Evolutionary conservation across 2,888 invertebrate genomes (phyloP).

Genomic region (Prostheceraeus crozeri): DNA sequence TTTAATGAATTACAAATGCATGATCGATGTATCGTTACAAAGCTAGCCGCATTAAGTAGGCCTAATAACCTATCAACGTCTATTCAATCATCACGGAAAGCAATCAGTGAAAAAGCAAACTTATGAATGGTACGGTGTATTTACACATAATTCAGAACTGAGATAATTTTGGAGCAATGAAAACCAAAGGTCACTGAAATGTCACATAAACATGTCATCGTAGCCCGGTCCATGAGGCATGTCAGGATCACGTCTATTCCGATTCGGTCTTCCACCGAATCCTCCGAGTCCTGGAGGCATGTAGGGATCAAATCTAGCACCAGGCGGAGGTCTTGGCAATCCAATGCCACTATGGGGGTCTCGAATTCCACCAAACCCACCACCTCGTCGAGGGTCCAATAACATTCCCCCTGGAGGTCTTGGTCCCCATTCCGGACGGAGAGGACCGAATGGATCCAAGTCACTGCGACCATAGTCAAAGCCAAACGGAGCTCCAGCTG

Average conservation of each 20-base stretch:
- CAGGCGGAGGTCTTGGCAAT: conserved; percentile 31
- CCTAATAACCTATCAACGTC: too few species aligned
- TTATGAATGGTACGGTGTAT: too few species aligned
- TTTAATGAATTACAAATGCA: too few species aligned
- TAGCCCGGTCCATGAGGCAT: not conserved
- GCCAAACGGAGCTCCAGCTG: not conserved
- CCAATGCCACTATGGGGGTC: conserved; percentile 4
- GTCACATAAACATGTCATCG: conserved; percentile 34
- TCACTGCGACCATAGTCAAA: conserved; percentile 37
- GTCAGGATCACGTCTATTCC: conserved; percentile 19
- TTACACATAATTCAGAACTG: too few species aligned
- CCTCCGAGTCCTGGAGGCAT: not conserved
- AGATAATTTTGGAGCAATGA: too few species aligned
- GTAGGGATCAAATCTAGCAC: conserved; percentile 37
- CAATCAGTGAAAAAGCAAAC: too few species aligned
- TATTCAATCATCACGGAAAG: too few species aligned
- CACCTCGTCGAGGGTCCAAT: conserved; percentile 29
- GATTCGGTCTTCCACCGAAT: conserved; percentile 1
- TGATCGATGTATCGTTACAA: too few species aligned
- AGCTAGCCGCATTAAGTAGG: too few species aligned
- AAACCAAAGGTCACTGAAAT: too few species aligned
- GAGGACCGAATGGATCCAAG: conserved; percentile 34
- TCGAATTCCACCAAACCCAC: not conserved
- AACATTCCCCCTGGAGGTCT: conserved; percentile 31
- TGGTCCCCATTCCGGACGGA: not conserved